phyloP scores from a whole-genome alignment of 2,113 vertebrate species.

The Oceanites oceanicus region DNA sequence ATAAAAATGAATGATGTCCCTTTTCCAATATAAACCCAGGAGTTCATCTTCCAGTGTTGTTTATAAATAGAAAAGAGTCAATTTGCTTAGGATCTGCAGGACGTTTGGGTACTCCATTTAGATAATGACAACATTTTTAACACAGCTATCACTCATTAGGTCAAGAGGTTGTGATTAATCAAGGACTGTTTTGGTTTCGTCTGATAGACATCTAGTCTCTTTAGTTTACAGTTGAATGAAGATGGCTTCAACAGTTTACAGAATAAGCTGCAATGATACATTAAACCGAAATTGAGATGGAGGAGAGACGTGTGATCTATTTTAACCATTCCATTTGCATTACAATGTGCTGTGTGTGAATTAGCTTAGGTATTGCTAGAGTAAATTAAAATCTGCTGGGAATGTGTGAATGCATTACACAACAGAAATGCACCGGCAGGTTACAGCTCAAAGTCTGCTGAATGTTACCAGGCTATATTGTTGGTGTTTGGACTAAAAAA shows the following conservation, averaged over 20 bases:
- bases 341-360: constrained; percentile 42
- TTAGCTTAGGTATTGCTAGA: constrained; percentile 17
- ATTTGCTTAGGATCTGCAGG: constrained; percentile 73
- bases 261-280: constrained; percentile 76
- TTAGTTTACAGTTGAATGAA: constrained; percentile 83
- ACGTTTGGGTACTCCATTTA: constrained; percentile 78
- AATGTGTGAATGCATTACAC: constrained; percentile 5
- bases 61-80: constrained; percentile 80
- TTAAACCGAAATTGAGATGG: constrained; percentile 76
- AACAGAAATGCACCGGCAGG: neutral
- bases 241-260: constrained; percentile 87
- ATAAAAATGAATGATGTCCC: constrained; percentile 81
- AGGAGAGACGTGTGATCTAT: constrained; percentile 72
- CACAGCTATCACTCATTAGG: constrained; percentile 83
- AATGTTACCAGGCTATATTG: constrained; percentile 3
- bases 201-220: constrained; percentile 88
- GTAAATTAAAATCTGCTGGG: constrained; percentile 55
- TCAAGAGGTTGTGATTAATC: constrained; percentile 91
- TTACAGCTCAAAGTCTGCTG: neutral
- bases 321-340: constrained; percentile 77
- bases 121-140: constrained; percentile 84
- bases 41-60: constrained; percentile 80
- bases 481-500: neutral
- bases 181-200: constrained; percentile 90
- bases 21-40: constrained; percentile 78